Percentiles rank a stretch among this genome's conserved stretches.
These are phyloP conservation scores for Antechinus flavipes DNA, from an alignment of 2,113 vertebrate species.

Conservation along the genomic window DNA sequence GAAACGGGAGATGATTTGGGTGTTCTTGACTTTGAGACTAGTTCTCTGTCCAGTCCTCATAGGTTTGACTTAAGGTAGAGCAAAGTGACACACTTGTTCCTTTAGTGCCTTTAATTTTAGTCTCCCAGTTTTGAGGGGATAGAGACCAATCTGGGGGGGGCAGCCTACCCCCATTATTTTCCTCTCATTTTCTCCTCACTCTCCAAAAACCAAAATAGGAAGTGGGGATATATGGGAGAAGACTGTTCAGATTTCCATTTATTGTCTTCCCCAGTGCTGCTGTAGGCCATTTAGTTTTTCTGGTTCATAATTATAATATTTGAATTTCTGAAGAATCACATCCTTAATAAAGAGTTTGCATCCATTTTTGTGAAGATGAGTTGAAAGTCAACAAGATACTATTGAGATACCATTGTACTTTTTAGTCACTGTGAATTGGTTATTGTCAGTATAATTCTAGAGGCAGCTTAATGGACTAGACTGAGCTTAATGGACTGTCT, in stretches of 20 bases:
- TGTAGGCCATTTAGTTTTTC: not conserved
- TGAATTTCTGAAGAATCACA: not conserved
- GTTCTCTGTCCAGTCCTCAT: not conserved
- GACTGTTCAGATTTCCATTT: too few species aligned
- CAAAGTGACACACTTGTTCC: not conserved
- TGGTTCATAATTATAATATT: not conserved
- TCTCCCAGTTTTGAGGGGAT: not conserved
- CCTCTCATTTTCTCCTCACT: not conserved
- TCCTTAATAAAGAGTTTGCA: not conserved
- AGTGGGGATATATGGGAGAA: not conserved
- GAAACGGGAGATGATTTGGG: too few species aligned
- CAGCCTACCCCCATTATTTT: not conserved
- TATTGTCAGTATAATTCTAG: not conserved
- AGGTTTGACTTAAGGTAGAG: not conserved
- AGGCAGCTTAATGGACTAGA: not conserved
- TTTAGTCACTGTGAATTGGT: not conserved
- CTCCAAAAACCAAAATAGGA: constrained; percentile 13
- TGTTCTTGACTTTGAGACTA: not conserved
- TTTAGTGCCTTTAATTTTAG: not conserved
- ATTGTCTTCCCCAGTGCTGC: too few species aligned
- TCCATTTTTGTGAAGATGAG: not conserved
- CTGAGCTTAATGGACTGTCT: not conserved
- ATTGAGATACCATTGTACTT: not conserved
- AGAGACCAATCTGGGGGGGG: too few species aligned
- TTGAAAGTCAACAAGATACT: not conserved